phyloP scores from a whole-genome alignment of 2,113 vertebrate genomes.

The Pimephales promelas region DNA sequence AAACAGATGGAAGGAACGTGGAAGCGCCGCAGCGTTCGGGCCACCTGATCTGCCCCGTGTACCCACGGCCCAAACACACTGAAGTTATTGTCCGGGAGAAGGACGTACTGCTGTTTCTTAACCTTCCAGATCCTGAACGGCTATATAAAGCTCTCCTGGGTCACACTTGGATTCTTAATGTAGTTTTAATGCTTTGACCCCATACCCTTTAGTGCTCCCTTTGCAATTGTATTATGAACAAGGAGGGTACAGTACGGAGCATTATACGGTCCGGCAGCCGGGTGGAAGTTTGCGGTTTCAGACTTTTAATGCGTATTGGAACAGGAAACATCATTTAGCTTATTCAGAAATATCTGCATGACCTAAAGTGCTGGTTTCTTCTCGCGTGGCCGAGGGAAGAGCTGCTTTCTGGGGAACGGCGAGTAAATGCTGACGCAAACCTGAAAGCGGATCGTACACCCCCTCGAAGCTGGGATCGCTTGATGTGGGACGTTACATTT shows the following conservation, averaged over 20 bases:
- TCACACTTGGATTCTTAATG: conserved; percentile 56
- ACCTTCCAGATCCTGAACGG: conserved; percentile 78
- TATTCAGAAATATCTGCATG: conserved; percentile 9
- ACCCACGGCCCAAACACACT: conserved; percentile 83
- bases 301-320: neutral
- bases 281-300: conserved; percentile 28
- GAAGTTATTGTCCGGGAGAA: conserved; percentile 86
- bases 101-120: conserved; percentile 86
- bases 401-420: neutral
- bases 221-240: conserved; percentile 4
- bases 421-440: neutral
- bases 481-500: conserved; percentile 87
- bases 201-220: conserved; percentile 10
- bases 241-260: neutral
- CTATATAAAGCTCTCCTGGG: conserved; percentile 61
- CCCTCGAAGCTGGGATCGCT: conserved; percentile 70
- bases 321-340: conserved; percentile 28
- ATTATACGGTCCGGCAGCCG: conserved; percentile 1
- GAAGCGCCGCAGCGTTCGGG: conserved; percentile 84
- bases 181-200: conserved; percentile 15
- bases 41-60: conserved; percentile 80
- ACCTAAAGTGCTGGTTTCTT: neutral
- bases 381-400: neutral
- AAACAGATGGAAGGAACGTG: conserved; percentile 70
- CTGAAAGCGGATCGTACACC: too few species aligned